phyloP scores from a whole-genome alignment of 2,888 invertebrate genomes.

The Siphlonurus alternatus region DNA sequence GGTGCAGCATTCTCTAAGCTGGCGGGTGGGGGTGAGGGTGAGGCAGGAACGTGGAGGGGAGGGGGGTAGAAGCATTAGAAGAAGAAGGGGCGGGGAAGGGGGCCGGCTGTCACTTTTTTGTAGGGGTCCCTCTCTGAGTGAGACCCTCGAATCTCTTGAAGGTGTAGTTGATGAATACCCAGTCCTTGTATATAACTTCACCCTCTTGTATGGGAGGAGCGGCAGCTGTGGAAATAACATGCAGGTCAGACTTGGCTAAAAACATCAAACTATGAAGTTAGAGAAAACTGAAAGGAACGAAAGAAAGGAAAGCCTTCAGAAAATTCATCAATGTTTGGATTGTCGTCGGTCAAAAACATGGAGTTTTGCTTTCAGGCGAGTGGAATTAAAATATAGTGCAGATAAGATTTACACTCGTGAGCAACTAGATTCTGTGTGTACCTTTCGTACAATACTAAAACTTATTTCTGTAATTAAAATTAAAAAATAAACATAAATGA shows the following conservation, averaged over 20 bases:
- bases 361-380: too few species aligned
- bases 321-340: too few species aligned
- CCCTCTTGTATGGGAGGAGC: slow-evolving; percentile 80
- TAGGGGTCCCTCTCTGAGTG: slow-evolving; percentile 73
- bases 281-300: too few species aligned
- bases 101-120: slow-evolving; percentile 40
- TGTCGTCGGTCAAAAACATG: too few species aligned
- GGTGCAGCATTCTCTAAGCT: not conserved
- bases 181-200: slow-evolving; percentile 88
- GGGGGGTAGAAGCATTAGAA: not conserved
- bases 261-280: not conserved
- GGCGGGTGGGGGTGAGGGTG: not conserved
- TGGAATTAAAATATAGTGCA: too few species aligned
- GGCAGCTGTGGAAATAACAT: slow-evolving; percentile 42
- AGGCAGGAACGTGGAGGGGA: not conserved
- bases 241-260: too few species aligned
- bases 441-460: too few species aligned
- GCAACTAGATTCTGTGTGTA: too few species aligned
- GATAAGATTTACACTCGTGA: too few species aligned
- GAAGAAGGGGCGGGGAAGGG: not conserved
- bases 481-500: too few species aligned
- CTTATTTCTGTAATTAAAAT: too few species aligned
- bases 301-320: too few species aligned
- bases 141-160: slow-evolving; percentile 98
- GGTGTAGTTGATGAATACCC: slow-evolving; percentile 99